Evolutionary conservation across 35 echinoderm and acorn worm genomes (phyloP).

Genomic region (Apostichopus japonicus): DNA sequence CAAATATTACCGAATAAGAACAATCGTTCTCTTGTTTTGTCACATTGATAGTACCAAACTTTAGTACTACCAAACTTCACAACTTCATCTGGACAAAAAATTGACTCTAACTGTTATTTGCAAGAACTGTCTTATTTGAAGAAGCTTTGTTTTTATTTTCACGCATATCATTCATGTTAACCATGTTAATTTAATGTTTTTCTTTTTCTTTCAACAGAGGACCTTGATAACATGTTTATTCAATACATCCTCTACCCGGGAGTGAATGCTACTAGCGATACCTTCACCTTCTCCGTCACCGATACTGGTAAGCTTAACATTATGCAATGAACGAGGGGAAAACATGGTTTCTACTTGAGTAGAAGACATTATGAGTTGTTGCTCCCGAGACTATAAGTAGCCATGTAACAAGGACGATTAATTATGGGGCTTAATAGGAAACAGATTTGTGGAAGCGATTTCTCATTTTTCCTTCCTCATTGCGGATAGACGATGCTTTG

Average conservation of each 20-base stretch:
- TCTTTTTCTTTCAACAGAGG: slow-evolving; percentile 47
- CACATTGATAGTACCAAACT: too few species aligned
- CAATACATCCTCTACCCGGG: slow-evolving; percentile 76
- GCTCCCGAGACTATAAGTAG: not conserved
- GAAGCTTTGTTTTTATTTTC: too few species aligned
- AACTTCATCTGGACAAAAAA: too few species aligned
- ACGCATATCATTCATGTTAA: too few species aligned
- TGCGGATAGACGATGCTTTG: not conserved
- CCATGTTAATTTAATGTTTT: not conserved
- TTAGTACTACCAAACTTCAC: too few species aligned
- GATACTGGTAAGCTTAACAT: slow-evolving; percentile 70
- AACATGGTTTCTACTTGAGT: too few species aligned
- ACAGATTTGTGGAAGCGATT: not conserved
- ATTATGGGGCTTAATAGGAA: slow-evolving; percentile 12
- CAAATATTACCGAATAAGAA: too few species aligned
- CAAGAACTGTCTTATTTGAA: too few species aligned
- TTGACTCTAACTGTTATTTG: too few species aligned
- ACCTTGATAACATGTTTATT: slow-evolving; percentile 86
- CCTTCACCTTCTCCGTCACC: slow-evolving; percentile 72
- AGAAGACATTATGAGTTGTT: not conserved
- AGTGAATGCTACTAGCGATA: slow-evolving; percentile 81
- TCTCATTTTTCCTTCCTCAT: not conserved
- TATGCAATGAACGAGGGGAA: too few species aligned
- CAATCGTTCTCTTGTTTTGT: too few species aligned
- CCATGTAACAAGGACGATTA: not conserved